Percentiles rank a stretch among this genome's conserved stretches.
These are phyloP conservation scores for Sandelia bainsii DNA, from an alignment of 2,797 vertebrate genomes.

Conservation along the genomic window DNA sequence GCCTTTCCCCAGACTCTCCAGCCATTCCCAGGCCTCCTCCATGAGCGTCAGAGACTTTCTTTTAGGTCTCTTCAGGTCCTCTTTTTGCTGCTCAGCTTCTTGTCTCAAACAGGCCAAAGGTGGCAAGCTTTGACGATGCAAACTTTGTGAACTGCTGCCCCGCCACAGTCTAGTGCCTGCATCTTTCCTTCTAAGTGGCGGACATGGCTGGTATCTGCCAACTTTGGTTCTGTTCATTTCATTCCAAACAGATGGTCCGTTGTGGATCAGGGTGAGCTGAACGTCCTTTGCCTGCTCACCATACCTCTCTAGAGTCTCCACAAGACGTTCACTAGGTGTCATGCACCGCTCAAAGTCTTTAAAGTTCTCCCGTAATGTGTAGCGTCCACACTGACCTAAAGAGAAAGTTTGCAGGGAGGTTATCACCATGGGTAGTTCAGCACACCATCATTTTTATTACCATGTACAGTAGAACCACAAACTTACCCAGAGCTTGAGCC, in stretches of 20 bases:
- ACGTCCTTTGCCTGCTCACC: constrained; percentile 84
- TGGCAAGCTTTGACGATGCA: constrained; percentile 84
- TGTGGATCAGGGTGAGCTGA: constrained; percentile 81
- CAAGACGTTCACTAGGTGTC: constrained; percentile 75
- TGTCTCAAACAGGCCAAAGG: constrained; percentile 60
- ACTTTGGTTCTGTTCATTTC: constrained; percentile 52
- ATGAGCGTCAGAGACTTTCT: constrained; percentile 85
- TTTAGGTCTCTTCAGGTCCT: constrained; percentile 78
- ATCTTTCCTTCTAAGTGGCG: constrained; percentile 75
- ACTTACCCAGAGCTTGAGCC: constrained; percentile 84
- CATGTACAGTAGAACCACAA: not conserved
- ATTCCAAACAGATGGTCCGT: constrained; percentile 66
- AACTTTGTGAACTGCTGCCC: constrained; percentile 54
- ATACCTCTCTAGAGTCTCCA: constrained; percentile 84
- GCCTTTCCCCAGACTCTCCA: constrained; percentile 82
- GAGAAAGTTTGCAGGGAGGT: not conserved
- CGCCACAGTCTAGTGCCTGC: constrained; percentile 50
- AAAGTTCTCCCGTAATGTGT: constrained; percentile 83
- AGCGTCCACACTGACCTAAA: constrained; percentile 85
- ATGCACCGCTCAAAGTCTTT: constrained; percentile 85
- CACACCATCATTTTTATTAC: not conserved
- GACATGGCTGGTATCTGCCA: constrained; percentile 69
- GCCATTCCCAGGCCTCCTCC: constrained; percentile 87
- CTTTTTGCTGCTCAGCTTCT: constrained; percentile 58
- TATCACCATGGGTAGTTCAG: not conserved